Evolutionary conservation across 2,888 invertebrate species (phyloP).

Genomic region (Euproctis similis): DNA sequence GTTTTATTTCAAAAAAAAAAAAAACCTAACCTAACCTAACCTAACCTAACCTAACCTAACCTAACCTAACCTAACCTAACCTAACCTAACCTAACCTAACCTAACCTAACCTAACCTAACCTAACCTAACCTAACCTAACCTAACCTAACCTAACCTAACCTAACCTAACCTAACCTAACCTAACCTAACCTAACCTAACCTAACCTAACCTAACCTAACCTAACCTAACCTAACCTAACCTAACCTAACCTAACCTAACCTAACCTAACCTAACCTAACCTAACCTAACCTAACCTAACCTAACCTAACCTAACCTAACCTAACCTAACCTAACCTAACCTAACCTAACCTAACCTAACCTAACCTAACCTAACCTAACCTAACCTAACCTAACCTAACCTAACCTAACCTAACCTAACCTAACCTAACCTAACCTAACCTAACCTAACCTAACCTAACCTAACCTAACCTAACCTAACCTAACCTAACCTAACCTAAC

Average conservation of each 20-base stretch:
- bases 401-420: constrained; percentile 11
- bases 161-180: constrained; percentile 8
- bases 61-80: no score
- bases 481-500: no score
- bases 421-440: constrained; percentile 12
- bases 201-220: constrained; percentile 9
- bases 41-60: no score
- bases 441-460: constrained; percentile 8
- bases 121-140: constrained; percentile 8
- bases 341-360: constrained; percentile 9
- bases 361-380: constrained; percentile 8
- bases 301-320: constrained; percentile 9
- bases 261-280: constrained; percentile 8
- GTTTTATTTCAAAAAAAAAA: no score
- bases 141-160: constrained; percentile 9
- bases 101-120: no score
- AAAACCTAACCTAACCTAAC: no score
- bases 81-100: no score
- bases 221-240: constrained; percentile 8
- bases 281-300: constrained; percentile 9
- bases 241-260: constrained; percentile 8
- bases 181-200: constrained; percentile 8
- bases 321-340: constrained; percentile 9
- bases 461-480: constrained; percentile 4
- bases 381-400: constrained; percentile 10